These are phyloP conservation scores for Montipora cactus DNA, from an alignment of 64 coral and sea anemone genomes.

Conservation along the genomic window DNA sequence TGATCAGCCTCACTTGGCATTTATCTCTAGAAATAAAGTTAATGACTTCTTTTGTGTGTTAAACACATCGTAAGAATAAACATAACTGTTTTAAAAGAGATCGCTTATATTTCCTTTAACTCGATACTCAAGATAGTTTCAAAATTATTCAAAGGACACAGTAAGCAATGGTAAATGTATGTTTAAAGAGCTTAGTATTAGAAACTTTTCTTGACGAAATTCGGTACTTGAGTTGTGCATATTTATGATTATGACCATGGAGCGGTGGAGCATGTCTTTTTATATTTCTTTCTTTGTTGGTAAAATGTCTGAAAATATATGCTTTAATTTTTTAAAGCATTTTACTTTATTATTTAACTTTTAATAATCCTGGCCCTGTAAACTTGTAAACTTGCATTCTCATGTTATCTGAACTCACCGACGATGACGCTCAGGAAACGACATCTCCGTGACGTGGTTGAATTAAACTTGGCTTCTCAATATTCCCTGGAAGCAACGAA, in stretches of 20 bases:
- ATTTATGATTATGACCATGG: neutral
- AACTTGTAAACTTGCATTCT: neutral
- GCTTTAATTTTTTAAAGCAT: neutral
- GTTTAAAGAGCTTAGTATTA: neutral
- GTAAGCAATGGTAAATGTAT: neutral
- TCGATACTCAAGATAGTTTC: no score
- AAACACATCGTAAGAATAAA: constrained; percentile 17
- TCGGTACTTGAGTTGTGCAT: neutral
- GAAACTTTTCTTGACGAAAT: neutral
- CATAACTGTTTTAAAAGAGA: neutral
- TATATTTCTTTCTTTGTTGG: neutral
- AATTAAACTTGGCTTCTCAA: neutral
- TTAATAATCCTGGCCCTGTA: neutral
- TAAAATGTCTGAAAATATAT: neutral
- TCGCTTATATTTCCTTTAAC: no score
- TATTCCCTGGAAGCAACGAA: neutral
- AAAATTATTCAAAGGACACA: neutral
- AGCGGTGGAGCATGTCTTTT: neutral
- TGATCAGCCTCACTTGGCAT: neutral
- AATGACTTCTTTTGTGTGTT: constrained; percentile 40
- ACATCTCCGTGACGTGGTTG: neutral
- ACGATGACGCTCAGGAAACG: neutral
- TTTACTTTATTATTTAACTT: neutral
- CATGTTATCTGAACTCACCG: neutral
- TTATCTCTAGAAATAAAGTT: neutral